These are phyloP conservation scores for Tricholauxania praeusta DNA, from an alignment of 2,888 invertebrate genomes.

Conservation along the genomic window DNA sequence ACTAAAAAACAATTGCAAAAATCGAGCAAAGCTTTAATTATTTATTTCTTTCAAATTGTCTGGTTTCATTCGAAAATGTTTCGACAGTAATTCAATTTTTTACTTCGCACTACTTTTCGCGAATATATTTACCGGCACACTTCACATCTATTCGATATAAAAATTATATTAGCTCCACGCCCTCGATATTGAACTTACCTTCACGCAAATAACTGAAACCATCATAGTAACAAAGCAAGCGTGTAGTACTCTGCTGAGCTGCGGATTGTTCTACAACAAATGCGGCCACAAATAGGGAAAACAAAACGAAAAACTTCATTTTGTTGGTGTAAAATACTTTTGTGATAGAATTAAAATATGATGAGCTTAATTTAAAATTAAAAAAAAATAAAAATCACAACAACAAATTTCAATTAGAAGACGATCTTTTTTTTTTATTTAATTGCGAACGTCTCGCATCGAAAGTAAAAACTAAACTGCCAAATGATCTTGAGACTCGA, in stretches of 20 bases:
- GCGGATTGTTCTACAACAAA: slow-evolving; percentile 51
- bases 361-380: slow-evolving; percentile 17
- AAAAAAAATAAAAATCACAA: slow-evolving; percentile 32
- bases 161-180: too few relatives aligned
- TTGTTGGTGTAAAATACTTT: slow-evolving; percentile 38
- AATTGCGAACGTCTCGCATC: slow-evolving; percentile 50
- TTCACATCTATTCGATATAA: too few relatives aligned
- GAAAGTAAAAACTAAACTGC: slow-evolving; percentile 56
- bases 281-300: slow-evolving; percentile 55
- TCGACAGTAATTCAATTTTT: too few relatives aligned
- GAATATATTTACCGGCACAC: too few relatives aligned
- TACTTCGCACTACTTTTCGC: too few relatives aligned
- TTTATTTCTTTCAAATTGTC: too few relatives aligned
- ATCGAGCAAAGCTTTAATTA: too few relatives aligned
- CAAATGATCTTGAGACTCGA: slow-evolving; percentile 47
- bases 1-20: too few relatives aligned
- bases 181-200: slow-evolving; percentile 55
- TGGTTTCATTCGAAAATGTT: too few relatives aligned
- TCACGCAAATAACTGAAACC: slow-evolving; percentile 61
- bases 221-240: slow-evolving; percentile 63
- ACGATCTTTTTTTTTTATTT: slow-evolving; percentile 11
- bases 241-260: slow-evolving; percentile 47
- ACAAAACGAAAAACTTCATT: slow-evolving; percentile 59
- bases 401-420: slow-evolving; percentile 3
- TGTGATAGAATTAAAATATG: slow-evolving; percentile 5